Percentiles rank a stretch among this genome's conserved stretches.
These are phyloP conservation scores for Andrena hattorfiana DNA, from an alignment of 2,888 invertebrate genomes.

Conservation along the genomic window DNA sequence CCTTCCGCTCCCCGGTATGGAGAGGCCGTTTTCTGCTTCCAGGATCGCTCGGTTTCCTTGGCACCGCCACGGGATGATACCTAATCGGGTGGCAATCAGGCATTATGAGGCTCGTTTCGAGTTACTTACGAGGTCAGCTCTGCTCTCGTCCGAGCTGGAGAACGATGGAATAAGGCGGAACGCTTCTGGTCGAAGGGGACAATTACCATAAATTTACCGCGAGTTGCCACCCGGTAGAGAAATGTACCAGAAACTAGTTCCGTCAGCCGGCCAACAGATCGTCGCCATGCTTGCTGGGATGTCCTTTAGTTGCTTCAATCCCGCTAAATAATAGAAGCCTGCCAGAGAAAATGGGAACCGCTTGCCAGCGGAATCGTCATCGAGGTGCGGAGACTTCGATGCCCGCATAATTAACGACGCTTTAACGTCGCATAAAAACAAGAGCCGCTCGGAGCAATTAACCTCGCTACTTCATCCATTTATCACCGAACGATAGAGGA, in stretches of 20 bases:
- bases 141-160: constrained; percentile 21
- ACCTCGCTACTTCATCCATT: background rate
- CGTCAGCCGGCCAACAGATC: constrained; percentile 59
- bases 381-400: background rate
- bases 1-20: background rate
- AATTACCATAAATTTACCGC: constrained; percentile 82
- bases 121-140: constrained; percentile 63
- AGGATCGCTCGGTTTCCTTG: constrained; percentile 31
- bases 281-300: constrained; percentile 66
- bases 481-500: no score
- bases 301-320: background rate
- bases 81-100: constrained; percentile 64
- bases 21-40: constrained; percentile 18
- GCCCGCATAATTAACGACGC: background rate
- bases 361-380: background rate
- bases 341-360: background rate
- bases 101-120: constrained; percentile 49
- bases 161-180: constrained; percentile 50
- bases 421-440: background rate
- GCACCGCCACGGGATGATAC: constrained; percentile 22
- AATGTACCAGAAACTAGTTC: constrained; percentile 73
- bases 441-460: background rate
- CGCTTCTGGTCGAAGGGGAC: constrained; percentile 64
- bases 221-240: constrained; percentile 67
- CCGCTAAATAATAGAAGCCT: background rate